Conservation (phyloP, 2,888 invertebrate genomes). For the Epinotia ramella region DNA sequence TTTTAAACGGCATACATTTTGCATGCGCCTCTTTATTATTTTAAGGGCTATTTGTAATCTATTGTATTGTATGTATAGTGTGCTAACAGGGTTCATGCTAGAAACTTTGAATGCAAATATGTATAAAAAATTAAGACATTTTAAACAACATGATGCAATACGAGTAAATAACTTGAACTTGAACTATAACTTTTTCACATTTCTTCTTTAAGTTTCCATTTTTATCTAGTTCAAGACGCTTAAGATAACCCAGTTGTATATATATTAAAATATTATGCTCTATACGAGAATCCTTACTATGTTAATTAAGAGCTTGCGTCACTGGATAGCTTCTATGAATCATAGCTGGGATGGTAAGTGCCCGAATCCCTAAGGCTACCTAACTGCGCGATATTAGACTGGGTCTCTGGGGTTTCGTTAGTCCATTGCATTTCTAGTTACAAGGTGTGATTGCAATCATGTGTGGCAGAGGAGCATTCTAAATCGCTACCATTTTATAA, state of each 20-base stretch:
- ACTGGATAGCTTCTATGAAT: slow-evolving; percentile 26
- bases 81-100: too few relatives aligned
- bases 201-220: background rate
- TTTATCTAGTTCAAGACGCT: background rate
- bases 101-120: too few relatives aligned
- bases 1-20: too few relatives aligned
- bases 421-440: slow-evolving; percentile 7
- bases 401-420: slow-evolving; percentile 26
- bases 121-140: too few relatives aligned
- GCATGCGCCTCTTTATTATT: too few relatives aligned
- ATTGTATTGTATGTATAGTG: too few relatives aligned
- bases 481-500: background rate
- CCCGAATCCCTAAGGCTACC: slow-evolving; percentile 22
- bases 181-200: background rate
- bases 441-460: background rate
- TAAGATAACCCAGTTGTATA: background rate
- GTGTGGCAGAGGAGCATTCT: background rate
- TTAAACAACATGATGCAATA: too few relatives aligned
- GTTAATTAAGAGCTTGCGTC: slow-evolving; percentile 26
- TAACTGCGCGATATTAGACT: slow-evolving; percentile 35
- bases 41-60: too few relatives aligned
- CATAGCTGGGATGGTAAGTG: slow-evolving; percentile 27
- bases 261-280: background rate
- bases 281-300: slow-evolving; percentile 3
- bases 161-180: too few relatives aligned